Evolutionary conservation across 2,888 invertebrate species (phyloP), one percentile per base, ranked within the genome.

Genomic region (Eumacrocentrus americanus): DNA sequence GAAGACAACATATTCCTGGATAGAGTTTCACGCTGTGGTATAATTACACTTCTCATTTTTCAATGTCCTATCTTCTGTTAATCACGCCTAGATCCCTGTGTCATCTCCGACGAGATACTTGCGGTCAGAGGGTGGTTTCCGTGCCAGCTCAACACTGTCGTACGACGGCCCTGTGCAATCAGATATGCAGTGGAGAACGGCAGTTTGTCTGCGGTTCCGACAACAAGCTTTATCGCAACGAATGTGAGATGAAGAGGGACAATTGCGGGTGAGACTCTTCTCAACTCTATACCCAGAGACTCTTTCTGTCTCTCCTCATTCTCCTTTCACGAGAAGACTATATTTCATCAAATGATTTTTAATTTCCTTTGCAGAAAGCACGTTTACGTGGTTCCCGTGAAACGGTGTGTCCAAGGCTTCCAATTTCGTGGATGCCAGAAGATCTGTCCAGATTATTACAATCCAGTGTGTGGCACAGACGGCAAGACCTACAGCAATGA

Each of bases 401-500:
- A 93, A 78, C 86, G 94, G 37, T 95, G 94, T 79, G 84, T 94
- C 23, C 85, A 92, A 47, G 90, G 91, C 58, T 94, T 94, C 83
- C 88, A 91, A 73, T 94, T 93, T 82, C 87, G 89, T 46, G 94
- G 94, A 50, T 95, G 94, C 74, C 91, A 91, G 48, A 88, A 90
- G 72, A 93, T 94, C 68, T 94, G 94, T 73, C 90, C 94, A 6
- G 86, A 91, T 0, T 91, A 91, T 71, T 94, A 89, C 82, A 93
- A 95, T 75, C 94, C 95, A 0, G 92, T 95, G 4, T 96, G 96
- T 79, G 96, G 94, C n/a, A 91, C 91, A 1, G 95, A 96, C 76
- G 88, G 88, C 62, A 92, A 91, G 85, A 95, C 95, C 0, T 96
- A 96, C 85, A 92, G 94, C 75, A 96, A 96, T 82, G 90, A 90